Base-by-base conservation (phyloP, 2,888 invertebrate genomes). In the Drosophila subsilvestris region DNA sequence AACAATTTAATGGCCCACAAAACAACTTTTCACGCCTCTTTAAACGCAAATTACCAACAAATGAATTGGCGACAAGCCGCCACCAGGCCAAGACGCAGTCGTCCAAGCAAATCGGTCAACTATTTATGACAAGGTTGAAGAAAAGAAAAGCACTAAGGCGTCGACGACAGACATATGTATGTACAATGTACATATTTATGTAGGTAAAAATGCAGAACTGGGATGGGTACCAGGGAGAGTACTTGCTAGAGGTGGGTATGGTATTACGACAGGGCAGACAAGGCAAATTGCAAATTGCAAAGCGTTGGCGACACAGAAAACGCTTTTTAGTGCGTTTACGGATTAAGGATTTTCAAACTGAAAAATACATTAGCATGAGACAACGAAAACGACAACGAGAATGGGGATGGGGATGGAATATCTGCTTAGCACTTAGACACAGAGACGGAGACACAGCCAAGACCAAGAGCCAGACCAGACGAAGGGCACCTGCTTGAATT, bases 351-450 rank as follows among this genome's bases (percentile, higher is more conserved):
- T 84, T 86, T 76, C 43, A 74, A 90, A 75, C 78, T 75, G 85
- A 78, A 86, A 89, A 88, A 89, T 85, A 86, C 88, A 89, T 88
- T 88, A 89, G 90, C 89, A 80, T 76, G 81, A 71, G 76, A 86
- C 83, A 80, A 69, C 68, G 25, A 8, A 48, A 27, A 44, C 32
- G 45, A 44, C 14, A 17, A 32, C 48, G 25, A 4, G 12, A 2
- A 37, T 6, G 37, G 4, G 7, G 5, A 32, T 7, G 5, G 14
- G 5, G 5, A 5, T 29, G 65, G 67, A 44, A 67, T 56, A 67
- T 32, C 65, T 51, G 25, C 50, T 18, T 44, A 7, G 37, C 37
- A 37, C 37, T 49, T 22, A 14, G 43, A 37, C 32, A 29, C 48
- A 32, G 9, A n/a, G 20, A 18, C 8, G 29, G 8, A 29, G 37